phyloP scores from a whole-genome alignment of 1,140 invertebrate genomes.

The Reticulitermes speratus region DNA sequence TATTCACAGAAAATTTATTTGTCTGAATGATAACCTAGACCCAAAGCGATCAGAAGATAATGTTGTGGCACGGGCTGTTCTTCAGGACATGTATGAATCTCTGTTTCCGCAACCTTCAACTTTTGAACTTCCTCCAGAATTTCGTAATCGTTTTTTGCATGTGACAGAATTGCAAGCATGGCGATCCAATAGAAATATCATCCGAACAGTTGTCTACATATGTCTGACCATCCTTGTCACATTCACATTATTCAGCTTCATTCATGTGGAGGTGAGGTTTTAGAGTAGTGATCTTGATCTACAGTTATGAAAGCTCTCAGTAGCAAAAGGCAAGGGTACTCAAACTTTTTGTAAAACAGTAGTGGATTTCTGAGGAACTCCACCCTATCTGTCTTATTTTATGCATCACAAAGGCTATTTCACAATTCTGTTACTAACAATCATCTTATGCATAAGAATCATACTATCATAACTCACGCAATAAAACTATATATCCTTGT shows the following conservation, averaged over 20 bases:
- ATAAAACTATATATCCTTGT: no score
- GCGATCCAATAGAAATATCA: slow-evolving; percentile 39
- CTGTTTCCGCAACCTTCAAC: slow-evolving; percentile 70
- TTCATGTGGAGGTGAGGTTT: slow-evolving; percentile 30
- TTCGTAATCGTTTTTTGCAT: slow-evolving; percentile 69
- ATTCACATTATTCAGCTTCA: slow-evolving; percentile 28
- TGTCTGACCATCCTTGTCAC: slow-evolving; percentile 12
- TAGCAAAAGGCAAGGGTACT: background rate
- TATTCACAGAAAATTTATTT: slow-evolving; percentile 72
- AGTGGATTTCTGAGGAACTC: background rate
- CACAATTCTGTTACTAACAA: background rate
- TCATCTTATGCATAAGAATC: no score
- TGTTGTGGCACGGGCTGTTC: slow-evolving; percentile 65
- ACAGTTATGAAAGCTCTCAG: background rate
- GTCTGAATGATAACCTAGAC: slow-evolving; percentile 83
- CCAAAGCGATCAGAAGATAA: slow-evolving; percentile 60
- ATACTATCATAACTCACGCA: no score
- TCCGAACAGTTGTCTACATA: slow-evolving; percentile 22
- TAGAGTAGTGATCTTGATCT: background rate
- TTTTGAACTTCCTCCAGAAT: slow-evolving; percentile 70
- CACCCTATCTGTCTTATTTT: background rate
- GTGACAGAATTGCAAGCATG: slow-evolving; percentile 64
- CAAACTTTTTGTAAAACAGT: background rate
- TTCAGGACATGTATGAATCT: slow-evolving; percentile 76
- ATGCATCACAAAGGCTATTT: background rate